Conservation (phyloP, 2,797 vertebrate species). For the Rhadinocentrus ornatus region DNA sequence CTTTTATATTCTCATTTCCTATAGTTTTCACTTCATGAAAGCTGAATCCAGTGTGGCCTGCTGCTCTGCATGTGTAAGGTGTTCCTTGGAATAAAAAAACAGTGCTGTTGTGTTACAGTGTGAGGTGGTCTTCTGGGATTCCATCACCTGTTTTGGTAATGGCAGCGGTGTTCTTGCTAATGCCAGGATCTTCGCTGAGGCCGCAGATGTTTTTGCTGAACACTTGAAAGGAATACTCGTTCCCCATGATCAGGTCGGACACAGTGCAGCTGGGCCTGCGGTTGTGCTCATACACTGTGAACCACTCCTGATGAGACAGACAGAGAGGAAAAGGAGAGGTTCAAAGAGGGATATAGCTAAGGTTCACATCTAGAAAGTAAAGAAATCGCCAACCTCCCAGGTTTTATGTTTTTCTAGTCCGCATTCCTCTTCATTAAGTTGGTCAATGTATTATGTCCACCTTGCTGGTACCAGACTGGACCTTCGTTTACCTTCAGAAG, state of each 20-base stretch:
- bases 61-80: constrained; percentile 24
- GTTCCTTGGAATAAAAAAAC: constrained; percentile 7
- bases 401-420: constrained; percentile 12
- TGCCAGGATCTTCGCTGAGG: constrained; percentile 82
- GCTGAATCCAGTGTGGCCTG: constrained; percentile 6
- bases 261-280: constrained; percentile 87
- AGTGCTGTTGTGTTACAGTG: neutral
- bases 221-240: constrained; percentile 89
- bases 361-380: constrained; percentile 22
- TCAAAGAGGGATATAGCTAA: constrained; percentile 39
- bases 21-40: constrained; percentile 6
- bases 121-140: constrained; percentile 20
- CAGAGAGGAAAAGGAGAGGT: constrained; percentile 5
- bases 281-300: constrained; percentile 90
- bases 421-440: too few species aligned
- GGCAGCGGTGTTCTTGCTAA: constrained; percentile 89
- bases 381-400: constrained; percentile 12
- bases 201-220: constrained; percentile 91
- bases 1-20: neutral
- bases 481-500: too few species aligned
- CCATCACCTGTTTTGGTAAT: constrained; percentile 87
- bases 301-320: constrained; percentile 87
- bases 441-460: too few species aligned
- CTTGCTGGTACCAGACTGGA: too few species aligned
- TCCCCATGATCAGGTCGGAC: constrained; percentile 92